Conservation (phyloP, 2,797 vertebrate genomes). For the Emydoidea blandingii region DNA sequence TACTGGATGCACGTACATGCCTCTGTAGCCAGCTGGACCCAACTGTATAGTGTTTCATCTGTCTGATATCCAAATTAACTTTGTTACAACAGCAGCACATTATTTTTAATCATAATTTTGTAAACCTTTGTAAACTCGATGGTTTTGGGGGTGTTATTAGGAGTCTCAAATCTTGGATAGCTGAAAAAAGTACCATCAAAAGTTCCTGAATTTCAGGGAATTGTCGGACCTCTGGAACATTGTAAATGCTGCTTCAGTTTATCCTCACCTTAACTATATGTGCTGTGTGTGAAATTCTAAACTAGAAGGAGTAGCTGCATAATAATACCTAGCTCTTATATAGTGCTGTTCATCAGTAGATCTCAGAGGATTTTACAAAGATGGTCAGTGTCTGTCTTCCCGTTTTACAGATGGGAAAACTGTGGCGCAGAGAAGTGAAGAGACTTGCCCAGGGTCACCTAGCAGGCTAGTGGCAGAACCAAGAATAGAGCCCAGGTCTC, state of each 20-base stretch:
- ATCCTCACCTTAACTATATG: not conserved
- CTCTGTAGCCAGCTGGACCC: slow-evolving; percentile 62
- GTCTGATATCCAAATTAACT: slow-evolving; percentile 64
- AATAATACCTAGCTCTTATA: not conserved
- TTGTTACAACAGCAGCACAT: slow-evolving; percentile 51
- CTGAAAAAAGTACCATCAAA: not conserved
- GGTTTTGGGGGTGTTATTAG: not conserved
- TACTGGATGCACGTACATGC: slow-evolving; percentile 40
- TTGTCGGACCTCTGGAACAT: not conserved
- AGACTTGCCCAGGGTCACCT: not conserved
- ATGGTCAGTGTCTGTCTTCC: not conserved
- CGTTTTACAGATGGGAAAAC: not conserved
- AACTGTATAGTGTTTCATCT: slow-evolving; percentile 66
- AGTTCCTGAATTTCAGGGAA: not conserved
- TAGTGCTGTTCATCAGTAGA: not conserved
- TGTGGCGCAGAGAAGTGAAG: not conserved
- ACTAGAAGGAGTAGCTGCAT: not conserved
- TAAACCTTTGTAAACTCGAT: slow-evolving; percentile 59
- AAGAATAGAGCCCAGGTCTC: not conserved
- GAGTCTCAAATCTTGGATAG: not conserved
- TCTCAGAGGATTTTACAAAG: not conserved
- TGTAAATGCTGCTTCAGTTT: not conserved
- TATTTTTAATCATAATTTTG: slow-evolving; percentile 58
- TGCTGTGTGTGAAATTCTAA: not conserved
- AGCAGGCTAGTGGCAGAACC: not conserved